Percentiles rank a stretch among this genome's conserved stretches.
Evolutionary conservation across 1,140 invertebrate species (phyloP).

Genomic region (Adelges cooleyi): DNA sequence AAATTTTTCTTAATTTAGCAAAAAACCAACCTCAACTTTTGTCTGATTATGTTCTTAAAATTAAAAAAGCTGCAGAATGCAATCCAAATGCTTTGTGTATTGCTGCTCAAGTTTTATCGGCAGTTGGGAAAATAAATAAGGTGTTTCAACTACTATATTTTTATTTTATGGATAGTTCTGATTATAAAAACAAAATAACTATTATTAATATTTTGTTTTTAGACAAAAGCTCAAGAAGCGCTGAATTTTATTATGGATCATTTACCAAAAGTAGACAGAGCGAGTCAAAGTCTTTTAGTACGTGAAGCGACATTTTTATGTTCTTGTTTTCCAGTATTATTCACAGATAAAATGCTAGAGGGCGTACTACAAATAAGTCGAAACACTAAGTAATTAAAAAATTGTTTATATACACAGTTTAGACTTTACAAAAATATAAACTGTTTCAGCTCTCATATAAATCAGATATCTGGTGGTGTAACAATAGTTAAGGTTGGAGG

Average conservation of each 20-base stretch:
- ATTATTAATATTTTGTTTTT: too few relatives aligned
- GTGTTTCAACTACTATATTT: too few relatives aligned
- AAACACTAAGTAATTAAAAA: constrained; percentile 25
- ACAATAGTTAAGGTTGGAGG: constrained; percentile 64
- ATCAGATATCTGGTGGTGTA: constrained; percentile 55
- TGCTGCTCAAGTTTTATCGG: constrained; percentile 52
- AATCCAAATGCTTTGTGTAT: constrained; percentile 54
- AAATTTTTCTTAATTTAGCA: constrained; percentile 66
- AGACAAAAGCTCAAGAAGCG: constrained; percentile 63
- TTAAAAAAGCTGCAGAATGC: constrained; percentile 53
- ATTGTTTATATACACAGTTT: not conserved
- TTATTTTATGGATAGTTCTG: too few relatives aligned
- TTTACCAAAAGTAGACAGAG: constrained; percentile 54
- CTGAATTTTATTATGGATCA: constrained; percentile 66
- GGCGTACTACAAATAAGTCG: constrained; percentile 55
- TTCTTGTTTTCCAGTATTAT: constrained; percentile 59
- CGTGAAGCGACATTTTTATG: constrained; percentile 65
- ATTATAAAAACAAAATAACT: too few relatives aligned
- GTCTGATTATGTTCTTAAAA: constrained; percentile 51
- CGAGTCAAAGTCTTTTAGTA: constrained; percentile 55
- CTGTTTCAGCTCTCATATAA: constrained; percentile 42
- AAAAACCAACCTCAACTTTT: constrained; percentile 52
- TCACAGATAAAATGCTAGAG: constrained; percentile 61
- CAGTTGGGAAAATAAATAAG: constrained; percentile 51
- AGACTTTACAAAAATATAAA: not conserved